Evolutionary conservation across 2,797 vertebrate species (phyloP).

Genomic region (Sus cebifrons): DNA sequence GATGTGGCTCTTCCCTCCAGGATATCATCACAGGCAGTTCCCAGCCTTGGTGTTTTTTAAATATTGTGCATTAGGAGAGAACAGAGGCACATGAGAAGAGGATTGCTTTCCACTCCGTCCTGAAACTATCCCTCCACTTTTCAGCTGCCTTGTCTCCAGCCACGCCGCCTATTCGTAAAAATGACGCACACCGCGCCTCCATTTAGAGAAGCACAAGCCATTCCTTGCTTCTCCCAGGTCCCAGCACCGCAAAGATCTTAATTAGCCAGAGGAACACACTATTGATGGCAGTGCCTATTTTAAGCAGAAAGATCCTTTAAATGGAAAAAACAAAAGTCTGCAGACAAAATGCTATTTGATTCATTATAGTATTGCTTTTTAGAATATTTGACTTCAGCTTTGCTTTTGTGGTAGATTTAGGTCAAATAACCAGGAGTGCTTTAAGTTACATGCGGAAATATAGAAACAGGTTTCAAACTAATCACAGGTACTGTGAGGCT

Average conservation of each 20-base stretch:
- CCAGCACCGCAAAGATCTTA: conserved; percentile 30
- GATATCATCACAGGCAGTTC: neutral
- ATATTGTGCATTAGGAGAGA: neutral
- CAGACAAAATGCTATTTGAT: conserved; percentile 52
- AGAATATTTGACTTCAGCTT: conserved; percentile 55
- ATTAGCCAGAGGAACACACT: conserved; percentile 39
- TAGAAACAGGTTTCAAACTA: conserved; percentile 1
- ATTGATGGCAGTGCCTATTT: neutral
- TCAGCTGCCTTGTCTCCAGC: conserved; percentile 34
- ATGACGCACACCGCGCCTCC: neutral
- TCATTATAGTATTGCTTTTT: conserved; percentile 43
- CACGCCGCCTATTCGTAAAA: neutral
- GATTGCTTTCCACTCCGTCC: conserved; percentile 30
- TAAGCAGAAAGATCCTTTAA: conserved; percentile 63
- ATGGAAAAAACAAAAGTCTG: neutral
- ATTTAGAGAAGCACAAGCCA: conserved; percentile 62
- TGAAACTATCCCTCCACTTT: conserved; percentile 34
- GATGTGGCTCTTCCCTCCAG: neutral
- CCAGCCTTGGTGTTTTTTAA: neutral
- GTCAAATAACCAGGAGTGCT: conserved; percentile 24
- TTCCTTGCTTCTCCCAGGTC: neutral
- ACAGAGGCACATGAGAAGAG: neutral
- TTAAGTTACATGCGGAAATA: conserved; percentile 1
- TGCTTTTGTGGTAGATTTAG: neutral
- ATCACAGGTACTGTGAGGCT: neutral